Evolutionary conservation across 2,113 vertebrate genomes (phyloP).

Genomic region (Coptodon bakossiorum): DNA sequence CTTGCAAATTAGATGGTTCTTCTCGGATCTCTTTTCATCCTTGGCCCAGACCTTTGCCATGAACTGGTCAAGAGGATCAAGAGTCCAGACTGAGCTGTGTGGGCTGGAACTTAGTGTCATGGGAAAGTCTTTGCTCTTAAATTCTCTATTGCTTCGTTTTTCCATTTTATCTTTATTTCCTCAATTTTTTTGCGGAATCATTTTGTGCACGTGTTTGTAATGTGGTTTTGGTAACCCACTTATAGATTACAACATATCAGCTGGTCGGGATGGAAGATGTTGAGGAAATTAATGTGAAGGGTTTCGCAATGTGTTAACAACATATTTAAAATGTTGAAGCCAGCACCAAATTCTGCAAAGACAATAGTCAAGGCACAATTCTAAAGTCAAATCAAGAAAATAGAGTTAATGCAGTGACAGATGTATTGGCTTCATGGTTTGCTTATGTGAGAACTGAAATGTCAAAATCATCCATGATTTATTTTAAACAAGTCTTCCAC

Average conservation of each 20-base stretch:
- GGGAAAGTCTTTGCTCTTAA: constrained; percentile 50
- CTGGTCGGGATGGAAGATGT: neutral
- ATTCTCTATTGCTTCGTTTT: neutral
- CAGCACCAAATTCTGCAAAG: neutral
- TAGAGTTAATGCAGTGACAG: neutral
- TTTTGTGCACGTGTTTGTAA: neutral
- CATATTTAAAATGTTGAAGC: neutral
- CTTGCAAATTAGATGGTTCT: constrained; percentile 64
- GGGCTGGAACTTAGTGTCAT: constrained; percentile 49
- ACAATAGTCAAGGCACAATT: neutral
- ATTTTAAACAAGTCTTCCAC: constrained; percentile 20
- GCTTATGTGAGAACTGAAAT: neutral
- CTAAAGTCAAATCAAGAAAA: neutral
- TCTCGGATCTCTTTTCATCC: constrained; percentile 47
- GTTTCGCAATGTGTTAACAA: neutral
- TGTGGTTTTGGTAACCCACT: neutral
- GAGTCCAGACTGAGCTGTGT: constrained; percentile 41
- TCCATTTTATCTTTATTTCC: neutral
- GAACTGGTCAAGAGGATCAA: constrained; percentile 57
- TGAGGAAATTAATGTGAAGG: neutral
- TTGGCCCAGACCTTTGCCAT: constrained; percentile 38
- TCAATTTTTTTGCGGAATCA: neutral
- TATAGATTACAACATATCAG: neutral
- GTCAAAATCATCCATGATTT: constrained; percentile 13
- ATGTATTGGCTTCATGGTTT: neutral